Conservation (phyloP, 2,797 vertebrate species). For the Lindbergichthys nudifrons region DNA sequence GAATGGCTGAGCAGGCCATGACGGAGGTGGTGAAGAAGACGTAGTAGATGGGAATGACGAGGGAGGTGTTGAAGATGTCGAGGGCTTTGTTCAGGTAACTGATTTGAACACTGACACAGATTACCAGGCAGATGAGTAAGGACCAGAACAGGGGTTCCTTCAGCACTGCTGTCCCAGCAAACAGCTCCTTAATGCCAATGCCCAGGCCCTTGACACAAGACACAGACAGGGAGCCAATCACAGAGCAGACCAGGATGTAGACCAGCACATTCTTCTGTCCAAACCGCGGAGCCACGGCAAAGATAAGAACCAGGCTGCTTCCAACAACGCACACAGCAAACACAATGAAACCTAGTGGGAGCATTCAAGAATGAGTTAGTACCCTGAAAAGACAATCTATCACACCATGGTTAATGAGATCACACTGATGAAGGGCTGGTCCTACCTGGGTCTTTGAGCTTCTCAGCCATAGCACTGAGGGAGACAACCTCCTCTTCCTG, state of each 20-base stretch:
- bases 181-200: conserved; percentile 88
- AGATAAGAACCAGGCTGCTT: conserved; percentile 87
- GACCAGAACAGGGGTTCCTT: conserved; percentile 87
- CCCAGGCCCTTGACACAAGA: conserved; percentile 91
- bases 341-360: conserved; percentile 86
- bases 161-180: conserved; percentile 85
- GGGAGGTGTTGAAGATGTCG: conserved; percentile 88
- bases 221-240: conserved; percentile 89
- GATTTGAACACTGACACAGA: conserved; percentile 89
- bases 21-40: conserved; percentile 91
- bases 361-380: conserved; percentile 64
- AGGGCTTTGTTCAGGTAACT: conserved; percentile 91
- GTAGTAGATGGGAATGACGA: conserved; percentile 89
- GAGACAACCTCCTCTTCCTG: conserved; percentile 89
- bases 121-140: conserved; percentile 84
- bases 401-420: conserved; percentile 37
- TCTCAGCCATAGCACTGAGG: conserved; percentile 87
- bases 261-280: conserved; percentile 90
- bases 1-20: conserved; percentile 89
- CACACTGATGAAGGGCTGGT: neutral
- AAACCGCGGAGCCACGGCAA: conserved; percentile 85
- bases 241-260: conserved; percentile 90
- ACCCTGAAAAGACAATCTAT: conserved; percentile 4
- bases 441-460: conserved; percentile 89
- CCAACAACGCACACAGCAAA: conserved; percentile 87